Evolutionary conservation across 2,888 invertebrate species (phyloP).

Genomic region (Frankliniella fusca): DNA sequence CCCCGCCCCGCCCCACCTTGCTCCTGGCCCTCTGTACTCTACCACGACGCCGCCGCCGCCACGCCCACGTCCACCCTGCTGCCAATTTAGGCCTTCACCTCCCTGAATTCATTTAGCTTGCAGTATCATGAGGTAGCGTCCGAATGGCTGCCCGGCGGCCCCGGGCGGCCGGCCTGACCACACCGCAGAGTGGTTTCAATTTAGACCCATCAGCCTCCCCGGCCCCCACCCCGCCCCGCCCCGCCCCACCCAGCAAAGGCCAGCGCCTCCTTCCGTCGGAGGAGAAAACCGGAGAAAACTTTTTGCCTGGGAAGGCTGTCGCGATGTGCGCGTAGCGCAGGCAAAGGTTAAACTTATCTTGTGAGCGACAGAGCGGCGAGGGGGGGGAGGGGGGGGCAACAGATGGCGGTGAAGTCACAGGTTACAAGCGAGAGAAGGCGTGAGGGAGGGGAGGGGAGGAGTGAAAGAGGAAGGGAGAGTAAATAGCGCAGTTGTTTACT

Average conservation of each 20-base stretch:
- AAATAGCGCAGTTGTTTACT: background rate
- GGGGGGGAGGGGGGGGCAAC: background rate
- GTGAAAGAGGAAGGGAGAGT: background rate
- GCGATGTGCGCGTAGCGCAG: background rate
- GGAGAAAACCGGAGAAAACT: too few species aligned
- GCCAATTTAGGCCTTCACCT: too few species aligned
- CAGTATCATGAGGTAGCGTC: too few species aligned
- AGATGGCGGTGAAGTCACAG: background rate
- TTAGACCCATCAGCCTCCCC: background rate
- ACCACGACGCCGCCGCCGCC: too few species aligned
- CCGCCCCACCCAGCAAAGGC: too few species aligned
- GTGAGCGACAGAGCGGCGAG: background rate
- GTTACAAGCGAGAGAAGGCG: background rate
- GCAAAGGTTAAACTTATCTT: constrained; percentile 8
- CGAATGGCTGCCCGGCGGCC: too few species aligned
- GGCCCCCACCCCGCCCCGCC: background rate
- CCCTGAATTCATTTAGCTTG: too few species aligned
- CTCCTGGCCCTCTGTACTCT: too few species aligned
- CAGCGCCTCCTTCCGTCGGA: too few species aligned
- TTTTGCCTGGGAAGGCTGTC: background rate
- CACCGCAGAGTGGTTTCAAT: background rate
- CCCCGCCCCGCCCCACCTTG: too few species aligned
- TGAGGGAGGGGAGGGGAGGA: background rate
- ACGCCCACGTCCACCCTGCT: too few species aligned
- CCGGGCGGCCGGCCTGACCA: too few species aligned